Conservation (phyloP, 2,113 vertebrate species). For the Forbesichthys agassizii region DNA sequence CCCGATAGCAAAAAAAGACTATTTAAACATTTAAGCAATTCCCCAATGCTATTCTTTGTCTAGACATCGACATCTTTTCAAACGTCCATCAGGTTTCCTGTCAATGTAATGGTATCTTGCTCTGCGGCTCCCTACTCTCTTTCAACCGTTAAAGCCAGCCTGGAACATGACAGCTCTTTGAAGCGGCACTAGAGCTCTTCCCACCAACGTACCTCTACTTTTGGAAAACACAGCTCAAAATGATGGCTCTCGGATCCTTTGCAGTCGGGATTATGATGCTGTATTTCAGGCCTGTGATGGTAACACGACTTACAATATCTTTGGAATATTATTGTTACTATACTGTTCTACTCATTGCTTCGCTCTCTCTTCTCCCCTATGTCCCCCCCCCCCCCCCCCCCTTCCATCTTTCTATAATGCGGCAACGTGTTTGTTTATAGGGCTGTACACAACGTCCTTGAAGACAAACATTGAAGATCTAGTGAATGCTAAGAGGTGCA, state of each 20-base stretch:
- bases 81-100: conserved; percentile 18
- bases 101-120: conserved; percentile 34
- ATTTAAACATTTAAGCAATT: conserved; percentile 20
- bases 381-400: no score
- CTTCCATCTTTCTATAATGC: conserved; percentile 8
- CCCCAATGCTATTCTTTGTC: neutral
- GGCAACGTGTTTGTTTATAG: conserved; percentile 37
- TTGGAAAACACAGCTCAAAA: conserved; percentile 22
- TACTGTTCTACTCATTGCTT: neutral
- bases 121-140: conserved; percentile 1
- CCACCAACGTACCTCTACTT: conserved; percentile 17
- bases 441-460: conserved; percentile 55
- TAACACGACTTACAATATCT: conserved; percentile 27
- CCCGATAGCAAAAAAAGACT: conserved; percentile 16
- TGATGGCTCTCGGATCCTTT: conserved; percentile 27
- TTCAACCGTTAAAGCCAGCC: conserved; percentile 42
- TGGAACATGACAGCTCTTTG: conserved; percentile 56
- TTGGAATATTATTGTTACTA: conserved; percentile 12
- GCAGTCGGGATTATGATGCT: conserved; percentile 11
- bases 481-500: conserved; percentile 57
- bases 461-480: conserved; percentile 62
- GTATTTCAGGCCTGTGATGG: conserved; percentile 46
- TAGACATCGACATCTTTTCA: conserved; percentile 8
- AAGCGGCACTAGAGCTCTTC: conserved; percentile 39
- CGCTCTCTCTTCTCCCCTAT: neutral